These are phyloP conservation scores for Proisotoma minuta DNA, from an alignment of 2,888 invertebrate genomes.

Conservation along the genomic window DNA sequence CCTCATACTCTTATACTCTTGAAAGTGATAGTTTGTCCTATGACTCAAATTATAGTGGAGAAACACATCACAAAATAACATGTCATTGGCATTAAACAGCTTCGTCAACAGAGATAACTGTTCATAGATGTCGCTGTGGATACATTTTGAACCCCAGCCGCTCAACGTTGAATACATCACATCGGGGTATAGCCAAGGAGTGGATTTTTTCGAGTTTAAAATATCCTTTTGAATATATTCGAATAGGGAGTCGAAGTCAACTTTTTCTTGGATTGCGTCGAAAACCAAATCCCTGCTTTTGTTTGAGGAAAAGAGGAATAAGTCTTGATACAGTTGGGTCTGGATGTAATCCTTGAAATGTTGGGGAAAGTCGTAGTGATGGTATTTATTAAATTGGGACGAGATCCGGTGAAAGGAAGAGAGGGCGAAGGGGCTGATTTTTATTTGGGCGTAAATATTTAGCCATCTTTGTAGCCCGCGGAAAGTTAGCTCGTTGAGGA, in stretches of 20 bases:
- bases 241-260: background rate
- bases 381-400: background rate
- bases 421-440: background rate
- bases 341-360: background rate
- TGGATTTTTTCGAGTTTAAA: background rate
- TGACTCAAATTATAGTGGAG: conserved; percentile 7
- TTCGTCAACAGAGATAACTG: background rate
- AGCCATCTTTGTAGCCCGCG: background rate
- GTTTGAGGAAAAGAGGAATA: background rate
- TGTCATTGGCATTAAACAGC: conserved; percentile 1
- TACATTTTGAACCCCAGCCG: background rate
- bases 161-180: background rate
- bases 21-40: conserved; percentile 4
- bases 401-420: background rate
- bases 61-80: conserved; percentile 21
- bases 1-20: conserved; percentile 1
- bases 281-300: background rate
- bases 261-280: background rate
- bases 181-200: background rate
- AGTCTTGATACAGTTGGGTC: background rate
- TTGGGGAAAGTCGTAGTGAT: background rate
- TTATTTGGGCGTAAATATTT: background rate
- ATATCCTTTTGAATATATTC: background rate
- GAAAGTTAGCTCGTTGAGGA: background rate
- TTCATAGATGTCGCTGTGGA: background rate